phyloP scores from a whole-genome alignment of 1,140 invertebrate genomes.

The Hylaeus anthracinus region DNA sequence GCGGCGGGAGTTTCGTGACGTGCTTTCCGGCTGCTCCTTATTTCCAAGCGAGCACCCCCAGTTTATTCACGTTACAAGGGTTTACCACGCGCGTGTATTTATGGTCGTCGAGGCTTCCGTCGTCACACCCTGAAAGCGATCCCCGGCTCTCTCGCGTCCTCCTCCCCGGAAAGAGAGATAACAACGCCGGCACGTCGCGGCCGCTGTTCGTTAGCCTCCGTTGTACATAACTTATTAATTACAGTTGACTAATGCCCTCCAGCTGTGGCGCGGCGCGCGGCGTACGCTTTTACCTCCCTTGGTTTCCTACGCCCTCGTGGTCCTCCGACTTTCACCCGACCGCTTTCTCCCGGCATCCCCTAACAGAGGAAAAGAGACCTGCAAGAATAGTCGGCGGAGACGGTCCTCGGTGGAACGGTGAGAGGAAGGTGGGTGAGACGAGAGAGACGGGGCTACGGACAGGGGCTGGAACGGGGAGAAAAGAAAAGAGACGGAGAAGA shows the following conservation, averaged over 20 bases:
- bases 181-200: slow-evolving; percentile 30
- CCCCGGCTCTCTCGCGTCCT: slow-evolving; percentile 25
- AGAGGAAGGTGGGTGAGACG: slow-evolving; percentile 41
- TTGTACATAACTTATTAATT: slow-evolving; percentile 68
- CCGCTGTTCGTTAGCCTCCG: slow-evolving; percentile 58
- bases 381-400: slow-evolving; percentile 15
- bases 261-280: slow-evolving; percentile 61
- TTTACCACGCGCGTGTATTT: slow-evolving; percentile 56
- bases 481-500: slow-evolving; percentile 4
- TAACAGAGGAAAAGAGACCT: slow-evolving; percentile 43
- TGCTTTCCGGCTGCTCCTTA: slow-evolving; percentile 37
- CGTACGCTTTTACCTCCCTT: slow-evolving; percentile 44
- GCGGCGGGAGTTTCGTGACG: too few relatives aligned
- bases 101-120: slow-evolving; percentile 55
- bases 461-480: slow-evolving; percentile 12
- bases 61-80: slow-evolving; percentile 60
- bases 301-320: neutral
- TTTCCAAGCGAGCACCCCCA: slow-evolving; percentile 47
- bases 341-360: slow-evolving; percentile 44
- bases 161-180: slow-evolving; percentile 37
- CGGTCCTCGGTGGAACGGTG: slow-evolving; percentile 40
- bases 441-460: slow-evolving; percentile 9
- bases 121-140: slow-evolving; percentile 41
- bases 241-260: slow-evolving; percentile 68
- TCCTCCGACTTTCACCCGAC: slow-evolving; percentile 42